Conservation (phyloP, 2,888 invertebrate species). For the Notocelia uddmanniana region DNA sequence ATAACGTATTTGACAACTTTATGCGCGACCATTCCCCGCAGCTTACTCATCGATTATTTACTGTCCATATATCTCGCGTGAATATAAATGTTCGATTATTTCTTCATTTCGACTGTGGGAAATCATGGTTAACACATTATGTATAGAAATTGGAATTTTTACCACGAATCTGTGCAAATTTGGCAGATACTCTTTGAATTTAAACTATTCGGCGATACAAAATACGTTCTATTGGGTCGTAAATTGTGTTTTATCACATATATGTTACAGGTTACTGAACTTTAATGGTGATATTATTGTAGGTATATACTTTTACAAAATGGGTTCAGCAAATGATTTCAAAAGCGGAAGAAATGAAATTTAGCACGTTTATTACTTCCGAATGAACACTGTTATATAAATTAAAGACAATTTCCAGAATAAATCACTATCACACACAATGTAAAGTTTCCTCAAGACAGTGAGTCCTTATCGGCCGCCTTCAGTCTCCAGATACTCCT, state of each 20-base stretch:
- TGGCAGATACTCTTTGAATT: conserved; percentile 29
- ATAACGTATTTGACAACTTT: conserved; percentile 29
- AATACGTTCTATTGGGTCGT: conserved; percentile 16
- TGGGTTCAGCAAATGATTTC: not conserved
- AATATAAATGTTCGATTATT: conserved; percentile 41
- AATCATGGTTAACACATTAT: conserved; percentile 35
- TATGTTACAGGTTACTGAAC: not conserved
- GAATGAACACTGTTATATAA: not conserved
- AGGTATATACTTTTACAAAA: not conserved
- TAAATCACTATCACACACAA: conserved; percentile 19
- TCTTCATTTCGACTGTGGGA: conserved; percentile 30
- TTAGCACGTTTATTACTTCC: not conserved
- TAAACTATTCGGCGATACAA: conserved; percentile 21
- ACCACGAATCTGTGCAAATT: conserved; percentile 41
- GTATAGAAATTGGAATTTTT: conserved; percentile 41
- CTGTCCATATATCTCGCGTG: conserved; percentile 25
- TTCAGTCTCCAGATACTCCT: conserved; percentile 34
- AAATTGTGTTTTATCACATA: conserved; percentile 30
- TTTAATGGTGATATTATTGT: not conserved
- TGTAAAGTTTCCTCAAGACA: conserved; percentile 28
- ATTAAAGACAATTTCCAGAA: conserved; percentile 13
- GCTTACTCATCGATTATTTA: conserved; percentile 28
- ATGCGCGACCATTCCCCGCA: not conserved
- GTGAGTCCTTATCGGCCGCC: conserved; percentile 28
- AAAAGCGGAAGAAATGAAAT: not conserved